Base-by-base conservation (phyloP, 2,797 vertebrate genomes). In the Podargus strigoides region DNA sequence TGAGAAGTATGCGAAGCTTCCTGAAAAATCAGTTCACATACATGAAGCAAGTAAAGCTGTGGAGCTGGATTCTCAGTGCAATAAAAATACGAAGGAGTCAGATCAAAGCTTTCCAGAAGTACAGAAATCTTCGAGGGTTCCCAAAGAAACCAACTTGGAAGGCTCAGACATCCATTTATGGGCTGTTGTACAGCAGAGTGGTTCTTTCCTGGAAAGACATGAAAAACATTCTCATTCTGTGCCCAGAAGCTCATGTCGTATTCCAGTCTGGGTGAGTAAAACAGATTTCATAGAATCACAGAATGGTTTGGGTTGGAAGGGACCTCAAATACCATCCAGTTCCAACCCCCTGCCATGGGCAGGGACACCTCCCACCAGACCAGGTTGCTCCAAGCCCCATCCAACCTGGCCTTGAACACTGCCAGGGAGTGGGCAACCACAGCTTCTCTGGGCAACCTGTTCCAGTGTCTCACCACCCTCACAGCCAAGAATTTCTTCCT, bases 221-320 rank as follows among this genome's bases (percentile, higher is more conserved):
- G 85, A 77, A 49, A 83, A 75, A 19, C 34, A 8, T 17, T 49
- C 53, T 14, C 9, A 13, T 81, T 70, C 79, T 59, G 50, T 73
- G 69, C 47, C 77, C 74, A 70, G 80, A 73, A 84, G 59, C 36
- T 90, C 72, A 1, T 34, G 53, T 77, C 5, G 0, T 58, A 55
- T 96, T 77, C 91, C 96, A n/a, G 46, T 94, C 37, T 96, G 96
- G 95, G 96, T 96, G 67, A 84, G 95, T 75, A 62, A 60, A 84
- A 37, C 39, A 32, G 21, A 55, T 41, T 74, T 68, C 56, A n/a
- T n/a, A n/a, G n/a, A n/a, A n/a, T n/a, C n/a, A n/a, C n/a, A n/a
- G n/a, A n/a, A n/a, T n/a, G n/a, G n/a, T n/a, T n/a, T n/a, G n/a
- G n/a, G n/a, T n/a, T n/a, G n/a, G n/a, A n/a, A n/a, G n/a, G n/a